These are phyloP conservation scores for Sylvilagus bachmani DNA, from an alignment of 2,113 vertebrate genomes.

Conservation along the genomic window DNA sequence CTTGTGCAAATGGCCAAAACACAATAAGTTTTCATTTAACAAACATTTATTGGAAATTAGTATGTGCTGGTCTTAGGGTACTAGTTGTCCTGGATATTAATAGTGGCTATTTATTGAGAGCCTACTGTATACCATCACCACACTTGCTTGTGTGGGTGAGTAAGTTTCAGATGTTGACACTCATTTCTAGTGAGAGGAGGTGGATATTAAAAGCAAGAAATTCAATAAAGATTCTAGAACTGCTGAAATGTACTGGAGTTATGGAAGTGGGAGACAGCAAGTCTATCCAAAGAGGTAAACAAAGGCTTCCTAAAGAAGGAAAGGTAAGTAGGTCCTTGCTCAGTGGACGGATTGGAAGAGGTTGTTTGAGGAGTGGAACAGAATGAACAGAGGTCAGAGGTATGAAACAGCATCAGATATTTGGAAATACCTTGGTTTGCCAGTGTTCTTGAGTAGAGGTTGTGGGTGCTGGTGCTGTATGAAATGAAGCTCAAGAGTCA, in stretches of 20 bases:
- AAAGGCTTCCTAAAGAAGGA: not conserved
- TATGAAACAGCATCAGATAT: not conserved
- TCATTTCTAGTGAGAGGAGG: not conserved
- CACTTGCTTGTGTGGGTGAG: not conserved
- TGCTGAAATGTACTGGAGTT: not conserved
- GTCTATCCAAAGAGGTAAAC: not conserved
- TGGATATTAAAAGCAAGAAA: not conserved
- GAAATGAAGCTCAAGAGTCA: not conserved
- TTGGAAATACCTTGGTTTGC: not conserved
- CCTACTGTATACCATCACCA: not conserved
- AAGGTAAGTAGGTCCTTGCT: not conserved
- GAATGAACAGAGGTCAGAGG: not conserved
- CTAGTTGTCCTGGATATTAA: not conserved
- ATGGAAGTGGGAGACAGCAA: not conserved
- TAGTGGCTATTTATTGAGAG: not conserved
- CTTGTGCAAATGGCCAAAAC: not conserved
- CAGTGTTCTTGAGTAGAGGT: not conserved
- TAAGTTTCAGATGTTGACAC: not conserved
- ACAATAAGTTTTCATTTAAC: slow-evolving; percentile 5
- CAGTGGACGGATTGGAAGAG: not conserved
- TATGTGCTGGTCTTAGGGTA: not conserved
- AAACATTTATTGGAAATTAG: slow-evolving; percentile 29
- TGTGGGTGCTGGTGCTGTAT: not conserved
- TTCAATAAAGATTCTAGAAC: not conserved
- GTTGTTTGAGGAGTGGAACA: not conserved